These are phyloP conservation scores for Pelodytes ibericus DNA, from an alignment of 2,797 vertebrate genomes.

Conservation along the genomic window DNA sequence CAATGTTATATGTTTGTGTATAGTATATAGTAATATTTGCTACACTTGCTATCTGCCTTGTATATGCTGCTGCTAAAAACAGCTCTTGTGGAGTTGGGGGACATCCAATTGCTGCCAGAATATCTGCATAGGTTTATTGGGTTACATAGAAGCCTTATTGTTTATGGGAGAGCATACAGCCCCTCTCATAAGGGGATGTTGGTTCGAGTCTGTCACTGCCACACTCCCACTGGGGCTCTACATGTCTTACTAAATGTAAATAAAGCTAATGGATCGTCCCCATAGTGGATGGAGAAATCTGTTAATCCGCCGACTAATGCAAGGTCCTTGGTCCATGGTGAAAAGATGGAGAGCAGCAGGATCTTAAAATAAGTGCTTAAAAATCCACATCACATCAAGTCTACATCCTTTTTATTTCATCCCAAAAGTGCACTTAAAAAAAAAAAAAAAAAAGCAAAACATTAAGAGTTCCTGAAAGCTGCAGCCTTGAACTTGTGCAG, in stretches of 20 bases:
- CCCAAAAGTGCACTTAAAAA: slow-evolving; percentile 26
- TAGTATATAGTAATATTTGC: slow-evolving; percentile 12
- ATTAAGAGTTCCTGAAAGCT: background rate
- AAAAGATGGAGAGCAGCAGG: background rate
- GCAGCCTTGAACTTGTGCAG: no score
- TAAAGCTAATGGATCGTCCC: slow-evolving; percentile 48
- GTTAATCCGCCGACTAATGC: background rate
- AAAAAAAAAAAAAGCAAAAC: slow-evolving; percentile 27
- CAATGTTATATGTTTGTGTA: background rate
- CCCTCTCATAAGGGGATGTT: background rate
- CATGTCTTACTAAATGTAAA: slow-evolving; percentile 40
- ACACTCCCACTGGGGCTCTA: slow-evolving; percentile 6
- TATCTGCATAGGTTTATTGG: background rate
- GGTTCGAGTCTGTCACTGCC: background rate
- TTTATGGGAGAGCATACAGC: slow-evolving; percentile 26
- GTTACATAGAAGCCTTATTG: slow-evolving; percentile 15
- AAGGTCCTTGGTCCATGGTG: background rate
- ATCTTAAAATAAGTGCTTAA: background rate
- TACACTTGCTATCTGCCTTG: slow-evolving; percentile 18
- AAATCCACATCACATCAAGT: background rate
- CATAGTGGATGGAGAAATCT: slow-evolving; percentile 74
- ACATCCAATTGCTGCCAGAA: background rate
- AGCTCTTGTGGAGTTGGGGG: slow-evolving; percentile 14
- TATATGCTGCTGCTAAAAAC: slow-evolving; percentile 32
- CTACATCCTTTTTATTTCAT: slow-evolving; percentile 19